phyloP scores from a whole-genome alignment of 1,140 invertebrate species.

The Diprion similis region DNA sequence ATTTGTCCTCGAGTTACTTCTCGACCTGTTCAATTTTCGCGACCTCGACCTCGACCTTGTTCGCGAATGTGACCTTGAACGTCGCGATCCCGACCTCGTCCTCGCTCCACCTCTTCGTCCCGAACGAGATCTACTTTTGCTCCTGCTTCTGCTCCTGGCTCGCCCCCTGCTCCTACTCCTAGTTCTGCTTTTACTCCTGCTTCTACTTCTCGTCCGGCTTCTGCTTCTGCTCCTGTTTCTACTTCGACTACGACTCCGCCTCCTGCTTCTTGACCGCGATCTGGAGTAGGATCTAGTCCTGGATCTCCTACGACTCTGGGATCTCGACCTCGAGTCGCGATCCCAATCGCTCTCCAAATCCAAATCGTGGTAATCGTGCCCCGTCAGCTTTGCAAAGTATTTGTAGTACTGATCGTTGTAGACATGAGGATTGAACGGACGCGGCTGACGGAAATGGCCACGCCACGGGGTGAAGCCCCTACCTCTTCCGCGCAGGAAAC shows the following conservation, averaged over 20 bases:
- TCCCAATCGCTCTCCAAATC: constrained; percentile 53
- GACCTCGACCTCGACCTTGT: constrained; percentile 28
- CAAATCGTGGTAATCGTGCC: constrained; percentile 48
- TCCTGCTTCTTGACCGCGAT: constrained; percentile 30
- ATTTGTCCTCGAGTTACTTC: constrained; percentile 25
- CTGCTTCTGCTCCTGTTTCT: constrained; percentile 27
- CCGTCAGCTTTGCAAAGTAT: constrained; percentile 55
- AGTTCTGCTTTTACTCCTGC: constrained; percentile 21
- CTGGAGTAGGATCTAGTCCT: constrained; percentile 41
- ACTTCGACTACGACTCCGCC: constrained; percentile 10
- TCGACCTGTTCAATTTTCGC: constrained; percentile 19
- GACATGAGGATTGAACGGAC: constrained; percentile 46
- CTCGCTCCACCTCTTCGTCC: constrained; percentile 25
- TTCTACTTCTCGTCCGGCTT: constrained; percentile 18
- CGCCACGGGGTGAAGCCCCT: constrained; percentile 35
- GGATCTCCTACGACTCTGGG: constrained; percentile 36
- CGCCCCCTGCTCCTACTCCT: constrained; percentile 27
- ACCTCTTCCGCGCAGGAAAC: constrained; percentile 37
- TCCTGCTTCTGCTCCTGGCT: constrained; percentile 22
- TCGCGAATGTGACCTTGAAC: constrained; percentile 3
- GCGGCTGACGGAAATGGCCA: constrained; percentile 29
- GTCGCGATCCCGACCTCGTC: constrained; percentile 8
- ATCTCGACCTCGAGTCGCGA: constrained; percentile 53
- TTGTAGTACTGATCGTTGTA: constrained; percentile 58
- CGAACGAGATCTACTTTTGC: constrained; percentile 42